Base-by-base conservation (phyloP, 2,113 vertebrate species). In the Carettochelys insculpta region DNA sequence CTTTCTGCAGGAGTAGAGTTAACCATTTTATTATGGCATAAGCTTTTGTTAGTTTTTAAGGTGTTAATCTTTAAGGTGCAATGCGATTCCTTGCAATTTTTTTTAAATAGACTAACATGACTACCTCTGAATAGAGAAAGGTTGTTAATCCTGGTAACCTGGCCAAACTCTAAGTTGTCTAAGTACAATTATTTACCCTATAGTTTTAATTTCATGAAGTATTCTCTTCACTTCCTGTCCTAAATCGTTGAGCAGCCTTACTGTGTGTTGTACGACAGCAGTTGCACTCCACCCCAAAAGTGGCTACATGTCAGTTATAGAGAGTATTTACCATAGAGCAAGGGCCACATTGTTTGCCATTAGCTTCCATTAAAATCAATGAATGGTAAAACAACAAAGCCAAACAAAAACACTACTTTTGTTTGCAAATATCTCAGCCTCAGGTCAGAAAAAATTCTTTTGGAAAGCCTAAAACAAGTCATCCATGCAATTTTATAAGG, bases 171-270 rank as follows among this genome's bases (percentile, higher is more conserved):
- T 94, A 90, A 3, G 56, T 4, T 89, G 76, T 47, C 47, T 92
- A 71, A 94, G 94, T 81, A 71, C 61, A 53, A 80, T 92, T 93
- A 94, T 94, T 95, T 95, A 88, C 90, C 92, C 87, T 85, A 81
- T 91, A 92, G 86, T 79, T 87, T 47, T 84, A 88, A 58, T 90
- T 96, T 83, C 82, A 52, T 90, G 79, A 80, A 86, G 56, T 87
- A 94, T 96, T 89, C 53, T 83, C 92, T 90, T 96, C 94, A 92
- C 88, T 96, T 95, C 90, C 95, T 80, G 77, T 85, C 80, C 86
- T 83, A 20, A 90, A 81, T 83, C 58, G 75, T 43, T 85, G 80
- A 82, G 48, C 82, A 68, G 53, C 58, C 53, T 45, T 53, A 14
- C 17, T 76, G 38, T 88, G 68, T 87, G 73, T 80, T 90, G 29